Base-by-base conservation (phyloP, 2,113 vertebrate genomes). In the Myotis lucifugus region DNA sequence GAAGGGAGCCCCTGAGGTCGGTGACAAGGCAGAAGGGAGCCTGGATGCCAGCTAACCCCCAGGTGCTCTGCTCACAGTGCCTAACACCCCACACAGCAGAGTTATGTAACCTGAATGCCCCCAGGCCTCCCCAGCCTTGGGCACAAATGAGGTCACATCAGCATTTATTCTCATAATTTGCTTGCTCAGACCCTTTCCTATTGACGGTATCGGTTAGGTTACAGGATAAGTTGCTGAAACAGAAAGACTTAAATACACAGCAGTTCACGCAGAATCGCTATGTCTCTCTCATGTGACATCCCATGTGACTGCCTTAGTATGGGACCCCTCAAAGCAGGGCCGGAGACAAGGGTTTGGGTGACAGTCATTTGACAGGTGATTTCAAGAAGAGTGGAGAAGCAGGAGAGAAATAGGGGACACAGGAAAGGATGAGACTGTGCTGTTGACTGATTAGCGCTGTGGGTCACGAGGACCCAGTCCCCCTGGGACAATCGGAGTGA, bases 101-200 rank as follows among this genome's bases (percentile, higher is more conserved):
- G 21, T 85, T 92, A 88, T 19, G 23, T 50, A 88, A 90, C 81
- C 72, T 32, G 27, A 85, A 88, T 14, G 19, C 32, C 76, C 73
- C 66, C 32, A 18, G 88, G 66, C 93, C 3, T 67, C 46, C n/a
- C 72, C 23, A 27, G 74, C 92, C 83, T 77, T 10, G 1, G 85
- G 67, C 82, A 85, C 56, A 77, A 87, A 90, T 70, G 91, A 96
- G 76, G 64, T 90, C 82, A 66, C 37, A n/a, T 66, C 70, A 85
- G 70, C 56, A 85, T 85, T 88, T 90, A 86, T 25, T 34, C 23
- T 56, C 56, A 37, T 27, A 23, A 72, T 77, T 72, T 77, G 88
- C 77, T 95, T 66, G 25, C 34, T 95, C 85, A 88, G 66, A 87
- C 50, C 10, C 56, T 81, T 90, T 82, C 83, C 67, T 73, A 23